Percentiles rank a stretch among this genome's conserved stretches.
Evolutionary conservation across 2,797 vertebrate species (phyloP).

Genomic region (Dromococcyx pavoninus): DNA sequence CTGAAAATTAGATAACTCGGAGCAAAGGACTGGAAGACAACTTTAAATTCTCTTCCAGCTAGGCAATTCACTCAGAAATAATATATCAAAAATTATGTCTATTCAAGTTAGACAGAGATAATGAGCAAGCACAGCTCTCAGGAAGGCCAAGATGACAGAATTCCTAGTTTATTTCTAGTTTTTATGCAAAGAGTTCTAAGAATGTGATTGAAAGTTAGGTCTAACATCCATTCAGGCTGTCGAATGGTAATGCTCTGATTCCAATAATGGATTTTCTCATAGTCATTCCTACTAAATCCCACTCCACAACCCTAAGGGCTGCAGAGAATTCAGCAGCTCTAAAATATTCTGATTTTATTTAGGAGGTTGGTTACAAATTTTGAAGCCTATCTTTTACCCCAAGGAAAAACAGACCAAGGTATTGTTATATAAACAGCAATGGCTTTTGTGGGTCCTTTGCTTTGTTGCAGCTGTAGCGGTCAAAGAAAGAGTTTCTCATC

Average conservation of each 20-base stretch:
- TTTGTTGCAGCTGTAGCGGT: not conserved
- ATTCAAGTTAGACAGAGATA: not conserved
- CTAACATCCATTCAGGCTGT: not conserved
- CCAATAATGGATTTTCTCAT: not conserved
- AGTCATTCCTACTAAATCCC: not conserved
- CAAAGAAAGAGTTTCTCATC: not conserved
- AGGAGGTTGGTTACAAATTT: not conserved
- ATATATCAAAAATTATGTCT: not conserved
- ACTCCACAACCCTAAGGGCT: not conserved
- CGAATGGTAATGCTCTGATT: not conserved
- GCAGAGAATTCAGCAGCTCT: not conserved
- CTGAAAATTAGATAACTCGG: not conserved
- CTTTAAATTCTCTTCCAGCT: not conserved
- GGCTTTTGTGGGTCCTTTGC: not conserved
- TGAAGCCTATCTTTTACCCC: not conserved
- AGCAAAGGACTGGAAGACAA: not conserved
- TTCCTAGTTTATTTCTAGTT: not conserved
- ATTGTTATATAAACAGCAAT: not conserved
- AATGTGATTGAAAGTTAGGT: not conserved
- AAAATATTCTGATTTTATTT: not conserved
- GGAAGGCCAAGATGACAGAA: not conserved
- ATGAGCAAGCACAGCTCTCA: not conserved
- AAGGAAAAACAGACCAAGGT: not conserved
- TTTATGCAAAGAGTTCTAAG: not conserved
- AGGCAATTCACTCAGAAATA: not conserved